Evolutionary conservation across 2,113 vertebrate genomes (phyloP).

Genomic region (Podiceps cristatus): DNA sequence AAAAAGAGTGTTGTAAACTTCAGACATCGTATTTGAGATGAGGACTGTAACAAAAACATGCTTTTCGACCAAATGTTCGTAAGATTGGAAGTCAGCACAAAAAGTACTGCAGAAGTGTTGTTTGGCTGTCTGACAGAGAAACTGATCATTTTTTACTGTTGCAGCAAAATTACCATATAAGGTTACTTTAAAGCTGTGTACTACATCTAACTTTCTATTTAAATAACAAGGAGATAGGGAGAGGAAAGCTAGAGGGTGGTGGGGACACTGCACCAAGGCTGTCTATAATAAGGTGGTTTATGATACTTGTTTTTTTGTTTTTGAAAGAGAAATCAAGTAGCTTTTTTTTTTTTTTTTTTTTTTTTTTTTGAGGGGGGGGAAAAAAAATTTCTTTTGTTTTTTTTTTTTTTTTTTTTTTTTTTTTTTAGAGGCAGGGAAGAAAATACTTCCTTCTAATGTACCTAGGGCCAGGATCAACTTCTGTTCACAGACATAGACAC

Average conservation of each 20-base stretch:
- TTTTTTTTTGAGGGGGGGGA: too few relatives aligned
- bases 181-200: conserved; percentile 13
- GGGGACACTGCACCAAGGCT: not conserved
- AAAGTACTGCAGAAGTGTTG: conserved; percentile 23
- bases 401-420: too few relatives aligned
- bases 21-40: not conserved
- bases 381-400: not conserved
- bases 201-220: conserved; percentile 11
- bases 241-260: not conserved
- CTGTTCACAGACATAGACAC: not conserved
- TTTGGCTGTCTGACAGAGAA: conserved; percentile 56
- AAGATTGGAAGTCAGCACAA: not conserved
- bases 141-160: conserved; percentile 56
- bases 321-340: not conserved
- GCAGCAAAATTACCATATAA: conserved; percentile 54
- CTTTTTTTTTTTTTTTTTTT: too few relatives aligned
- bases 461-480: not conserved
- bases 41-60: not conserved
- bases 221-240: conserved; percentile 3
- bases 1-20: not conserved
- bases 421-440: not conserved
- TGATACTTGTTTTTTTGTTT: not conserved
- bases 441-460: not conserved
- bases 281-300: not conserved
- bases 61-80: not conserved